These are phyloP conservation scores for Verasper variegatus DNA, from an alignment of 2,113 vertebrate genomes.

Conservation along the genomic window DNA sequence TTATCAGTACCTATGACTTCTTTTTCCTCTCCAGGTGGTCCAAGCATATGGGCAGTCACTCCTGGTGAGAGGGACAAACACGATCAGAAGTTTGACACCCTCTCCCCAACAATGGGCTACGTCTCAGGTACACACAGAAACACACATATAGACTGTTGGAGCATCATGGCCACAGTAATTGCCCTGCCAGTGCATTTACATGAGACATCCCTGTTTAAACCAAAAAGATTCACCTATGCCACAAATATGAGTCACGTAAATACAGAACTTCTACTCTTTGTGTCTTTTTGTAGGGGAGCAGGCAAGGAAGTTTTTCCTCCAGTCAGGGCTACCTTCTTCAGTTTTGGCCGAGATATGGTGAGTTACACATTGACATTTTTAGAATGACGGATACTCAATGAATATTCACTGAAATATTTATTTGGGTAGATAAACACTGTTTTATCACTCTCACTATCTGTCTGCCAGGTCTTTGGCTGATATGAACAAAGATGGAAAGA, in stretches of 20 bases:
- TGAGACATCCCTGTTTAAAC: not conserved
- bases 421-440: not conserved
- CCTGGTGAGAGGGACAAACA: constrained; percentile 91
- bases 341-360: constrained; percentile 97
- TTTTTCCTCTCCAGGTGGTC: constrained; percentile 79
- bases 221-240: too few species aligned
- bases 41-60: constrained; percentile 90
- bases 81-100: constrained; percentile 91
- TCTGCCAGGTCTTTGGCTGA: constrained; percentile 89
- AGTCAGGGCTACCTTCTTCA: constrained; percentile 89
- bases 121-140: constrained; percentile 84
- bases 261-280: not conserved
- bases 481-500: constrained; percentile 96
- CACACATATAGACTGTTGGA: not conserved
- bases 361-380: constrained; percentile 31
- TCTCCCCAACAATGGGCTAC: constrained; percentile 88
- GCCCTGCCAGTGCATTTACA: not conserved
- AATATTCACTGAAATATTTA: not conserved
- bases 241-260: not conserved
- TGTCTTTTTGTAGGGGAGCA: constrained; percentile 87
- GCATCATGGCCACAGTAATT: not conserved
- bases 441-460: not conserved
- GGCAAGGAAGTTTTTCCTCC: constrained; percentile 93
- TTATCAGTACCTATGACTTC: not conserved
- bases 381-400: not conserved